Percentiles rank a stretch among this genome's conserved stretches.
Conservation (phyloP, 2,113 vertebrate species). For the Epinephelus lanceolatus region DNA sequence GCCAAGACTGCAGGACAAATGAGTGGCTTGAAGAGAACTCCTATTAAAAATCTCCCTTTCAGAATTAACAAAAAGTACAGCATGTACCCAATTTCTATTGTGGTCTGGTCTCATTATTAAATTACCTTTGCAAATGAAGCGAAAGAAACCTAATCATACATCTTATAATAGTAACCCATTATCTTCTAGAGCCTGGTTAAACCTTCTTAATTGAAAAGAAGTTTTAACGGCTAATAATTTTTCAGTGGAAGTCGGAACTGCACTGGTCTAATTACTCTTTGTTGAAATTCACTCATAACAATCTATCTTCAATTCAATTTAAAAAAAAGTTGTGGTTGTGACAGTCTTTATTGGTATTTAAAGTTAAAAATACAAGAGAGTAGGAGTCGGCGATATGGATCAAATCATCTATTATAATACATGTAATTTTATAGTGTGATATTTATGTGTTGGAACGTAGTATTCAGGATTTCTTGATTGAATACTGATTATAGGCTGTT, state of each 20-base stretch:
- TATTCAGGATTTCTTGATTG: conserved; percentile 24
- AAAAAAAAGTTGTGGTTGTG: background rate
- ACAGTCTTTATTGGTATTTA: background rate
- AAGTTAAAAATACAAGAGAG: background rate
- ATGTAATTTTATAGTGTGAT: conserved; percentile 35
- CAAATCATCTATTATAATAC: conserved; percentile 8
- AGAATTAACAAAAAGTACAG: conserved; percentile 31
- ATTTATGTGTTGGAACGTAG: conserved; percentile 11
- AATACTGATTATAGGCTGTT: background rate
- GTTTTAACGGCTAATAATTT: conserved; percentile 38
- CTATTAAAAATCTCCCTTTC: conserved; percentile 19
- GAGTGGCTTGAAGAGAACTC: background rate
- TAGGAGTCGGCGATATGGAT: background rate
- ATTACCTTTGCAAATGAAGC: conserved; percentile 60
- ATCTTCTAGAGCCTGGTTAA: conserved; percentile 40
- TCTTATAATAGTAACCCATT: conserved; percentile 65
- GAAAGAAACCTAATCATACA: conserved; percentile 59
- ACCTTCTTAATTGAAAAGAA: conserved; percentile 43
- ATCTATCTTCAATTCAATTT: background rate
- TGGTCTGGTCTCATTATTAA: conserved; percentile 57
- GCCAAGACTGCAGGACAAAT: conserved; percentile 35
- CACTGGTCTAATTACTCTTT: conserved; percentile 29
- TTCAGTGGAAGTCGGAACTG: conserved; percentile 25
- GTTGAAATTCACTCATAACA: conserved; percentile 27
- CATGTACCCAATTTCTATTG: conserved; percentile 47